These are phyloP conservation scores for Microcebus griseorufus DNA, from an alignment of 2,113 vertebrate species.

Conservation along the genomic window DNA sequence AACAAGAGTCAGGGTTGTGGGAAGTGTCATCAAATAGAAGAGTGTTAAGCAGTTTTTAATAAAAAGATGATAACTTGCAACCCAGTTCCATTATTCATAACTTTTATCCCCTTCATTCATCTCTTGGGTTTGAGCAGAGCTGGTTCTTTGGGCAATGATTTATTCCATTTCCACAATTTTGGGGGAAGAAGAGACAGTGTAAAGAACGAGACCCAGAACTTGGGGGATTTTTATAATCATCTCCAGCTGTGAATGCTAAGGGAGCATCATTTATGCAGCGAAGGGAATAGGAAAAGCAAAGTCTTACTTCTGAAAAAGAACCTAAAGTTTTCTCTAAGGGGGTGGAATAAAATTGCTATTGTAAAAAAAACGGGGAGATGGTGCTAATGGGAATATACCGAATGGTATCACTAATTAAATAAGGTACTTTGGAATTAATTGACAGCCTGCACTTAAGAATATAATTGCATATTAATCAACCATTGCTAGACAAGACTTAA, in stretches of 20 bases:
- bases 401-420: constrained; percentile 67
- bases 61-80: background rate
- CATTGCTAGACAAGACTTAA: constrained; percentile 66
- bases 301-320: constrained; percentile 15
- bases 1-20: background rate
- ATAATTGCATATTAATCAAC: constrained; percentile 53
- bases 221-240: background rate
- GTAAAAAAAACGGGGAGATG: constrained; percentile 43
- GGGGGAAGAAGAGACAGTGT: background rate
- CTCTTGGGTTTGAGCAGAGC: background rate
- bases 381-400: constrained; percentile 58
- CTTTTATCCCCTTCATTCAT: background rate
- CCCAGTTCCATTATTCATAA: background rate
- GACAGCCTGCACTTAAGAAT: constrained; percentile 61
- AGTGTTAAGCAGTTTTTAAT: background rate
- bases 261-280: background rate
- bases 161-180: background rate
- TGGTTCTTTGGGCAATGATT: background rate
- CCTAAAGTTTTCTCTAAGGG: background rate
- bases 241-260: background rate
- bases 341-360: background rate
- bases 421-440: constrained; percentile 64
- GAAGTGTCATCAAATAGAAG: background rate
- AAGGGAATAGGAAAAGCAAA: background rate
- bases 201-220: background rate